phyloP scores from a whole-genome alignment of 2,797 vertebrate species.

The Cirrhinus molitorella region DNA sequence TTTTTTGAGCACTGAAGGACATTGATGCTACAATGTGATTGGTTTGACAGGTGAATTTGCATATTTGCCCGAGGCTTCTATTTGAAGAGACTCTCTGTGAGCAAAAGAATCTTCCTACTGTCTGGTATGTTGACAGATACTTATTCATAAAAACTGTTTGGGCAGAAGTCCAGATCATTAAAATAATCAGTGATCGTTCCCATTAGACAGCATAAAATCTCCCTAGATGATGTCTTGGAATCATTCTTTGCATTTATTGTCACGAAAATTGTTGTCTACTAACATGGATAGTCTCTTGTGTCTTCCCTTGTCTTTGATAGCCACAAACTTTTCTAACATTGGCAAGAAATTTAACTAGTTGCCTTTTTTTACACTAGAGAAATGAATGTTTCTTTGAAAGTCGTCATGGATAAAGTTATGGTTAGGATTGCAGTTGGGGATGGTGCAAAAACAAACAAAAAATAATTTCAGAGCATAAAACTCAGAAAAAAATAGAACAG shows the following conservation, averaged over 20 bases:
- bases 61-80: neutral
- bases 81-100: neutral
- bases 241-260: neutral
- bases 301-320: neutral
- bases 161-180: neutral
- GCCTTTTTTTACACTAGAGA: neutral
- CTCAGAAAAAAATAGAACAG: neutral
- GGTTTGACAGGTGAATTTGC: slow-evolving; percentile 10
- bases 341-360: neutral
- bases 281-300: neutral
- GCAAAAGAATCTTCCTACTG: neutral
- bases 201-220: neutral
- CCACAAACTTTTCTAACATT: too few species aligned
- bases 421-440: neutral
- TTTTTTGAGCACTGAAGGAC: neutral
- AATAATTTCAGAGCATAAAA: neutral
- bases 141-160: neutral
- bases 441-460: neutral
- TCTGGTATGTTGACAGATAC: neutral
- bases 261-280: neutral
- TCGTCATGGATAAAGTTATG: neutral
- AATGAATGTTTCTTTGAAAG: neutral
- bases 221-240: neutral
- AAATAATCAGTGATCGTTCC: neutral
- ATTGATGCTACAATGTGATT: neutral